A percentile compares a stretch with the other conserved stretches of the same genome.
Evolutionary conservation across 2,888 invertebrate species (phyloP).

Genomic region (Yponomeuta cagnagella): DNA sequence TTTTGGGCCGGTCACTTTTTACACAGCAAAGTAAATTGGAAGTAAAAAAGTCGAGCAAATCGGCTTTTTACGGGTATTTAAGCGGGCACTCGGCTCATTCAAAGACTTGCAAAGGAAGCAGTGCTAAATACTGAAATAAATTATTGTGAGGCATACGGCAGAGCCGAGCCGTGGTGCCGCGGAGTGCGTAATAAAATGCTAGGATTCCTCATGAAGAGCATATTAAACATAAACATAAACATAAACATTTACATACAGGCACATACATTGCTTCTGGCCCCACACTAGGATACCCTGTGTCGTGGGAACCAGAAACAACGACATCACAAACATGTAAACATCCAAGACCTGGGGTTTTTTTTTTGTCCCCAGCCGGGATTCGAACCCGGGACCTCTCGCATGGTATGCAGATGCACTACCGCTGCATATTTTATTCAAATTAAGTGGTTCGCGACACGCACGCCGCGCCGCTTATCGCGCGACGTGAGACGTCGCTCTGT

Average conservation of each 20-base stretch:
- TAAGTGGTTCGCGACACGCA: neutral
- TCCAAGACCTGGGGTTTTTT: no score
- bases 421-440: constrained; percentile 11
- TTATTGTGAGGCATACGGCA: neutral
- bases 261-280: no score
- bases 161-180: neutral
- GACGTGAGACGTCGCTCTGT: neutral
- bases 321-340: no score
- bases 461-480: constrained; percentile 3
- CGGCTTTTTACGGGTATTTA: neutral
- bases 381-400: no score
- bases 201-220: constrained; percentile 2
- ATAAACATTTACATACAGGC: no score
- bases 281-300: no score
- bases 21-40: neutral
- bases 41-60: neutral
- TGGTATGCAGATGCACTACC: no score
- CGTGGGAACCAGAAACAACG: no score
- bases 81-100: neutral
- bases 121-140: neutral
- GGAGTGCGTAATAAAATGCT: neutral
- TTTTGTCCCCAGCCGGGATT: no score
- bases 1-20: constrained; percentile 5
- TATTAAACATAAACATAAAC: no score
- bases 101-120: neutral